Base-by-base conservation (phyloP, 2,888 invertebrate species). In the Conus canariensis region DNA sequence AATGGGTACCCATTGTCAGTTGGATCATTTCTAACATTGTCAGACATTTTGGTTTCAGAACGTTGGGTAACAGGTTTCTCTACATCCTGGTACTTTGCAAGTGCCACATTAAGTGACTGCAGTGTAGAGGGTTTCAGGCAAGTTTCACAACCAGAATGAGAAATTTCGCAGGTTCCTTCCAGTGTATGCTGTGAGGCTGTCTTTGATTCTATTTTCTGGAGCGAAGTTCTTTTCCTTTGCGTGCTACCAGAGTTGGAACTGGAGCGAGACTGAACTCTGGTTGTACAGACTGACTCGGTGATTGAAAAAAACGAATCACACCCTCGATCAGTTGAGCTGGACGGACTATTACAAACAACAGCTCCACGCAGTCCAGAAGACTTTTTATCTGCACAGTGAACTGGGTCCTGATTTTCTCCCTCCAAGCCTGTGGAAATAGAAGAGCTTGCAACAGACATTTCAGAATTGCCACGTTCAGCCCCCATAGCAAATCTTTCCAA, bases 101-200 rank as follows among this genome's bases (percentile, higher is more conserved):
- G 67, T 25, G 64, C 30, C 19, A 19, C 86, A 30, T 45, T 45
- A 19, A 10, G 10, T 10, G 67, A 9, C 16, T 86, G 30, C 22
- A 45, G 0, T 16, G 22, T 7, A n/a, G 86, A 6, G 30, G 14
- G 7, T 45, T 86, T 25, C 16, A 12, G 22, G 67, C 86, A 86
- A 19, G 86, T 86, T 86, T 86, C 67, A 86, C 86, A 86, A 19
- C 64, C 22, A 22, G 86, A 86, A 67, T 86, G 86, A 67, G 86
- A 86, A 16, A 86, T 67, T 67, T 86, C 86, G 67, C 86, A 86
- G 0, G 30, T n/a, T 16, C 86, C 86, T 3, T 86, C 45, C 16
- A 45, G 19, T 5, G 60, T n/a, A 25, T 80, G 5, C 30, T 58
- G 19, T 58, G 82, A 83, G 6, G 58, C 58, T 22, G 82, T 19